Evolutionary conservation across 2,888 invertebrate genomes (phyloP).

Genomic region (Brachypterus glaber): DNA sequence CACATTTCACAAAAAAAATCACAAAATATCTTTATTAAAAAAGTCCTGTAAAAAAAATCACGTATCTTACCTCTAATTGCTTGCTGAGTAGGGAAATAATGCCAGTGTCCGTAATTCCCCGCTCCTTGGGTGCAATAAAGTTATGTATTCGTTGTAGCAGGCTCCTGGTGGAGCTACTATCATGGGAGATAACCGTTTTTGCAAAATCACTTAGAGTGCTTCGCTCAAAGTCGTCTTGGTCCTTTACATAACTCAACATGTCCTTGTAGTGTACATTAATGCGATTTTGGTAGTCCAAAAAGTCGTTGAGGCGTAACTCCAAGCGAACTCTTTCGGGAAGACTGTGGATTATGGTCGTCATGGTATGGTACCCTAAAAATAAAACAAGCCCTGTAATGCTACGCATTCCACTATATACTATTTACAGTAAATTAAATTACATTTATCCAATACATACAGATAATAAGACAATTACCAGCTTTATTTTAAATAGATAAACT

Average conservation of each 20-base stretch:
- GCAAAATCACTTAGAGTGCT: conserved; percentile 64
- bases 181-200: conserved; percentile 57
- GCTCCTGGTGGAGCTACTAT: conserved; percentile 53
- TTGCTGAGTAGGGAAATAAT: conserved; percentile 26
- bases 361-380: too few relatives aligned
- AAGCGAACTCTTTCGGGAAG: conserved; percentile 44
- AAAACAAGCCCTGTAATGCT: too few relatives aligned
- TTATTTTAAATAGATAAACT: too few relatives aligned
- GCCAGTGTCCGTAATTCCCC: conserved; percentile 33
- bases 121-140: conserved; percentile 48
- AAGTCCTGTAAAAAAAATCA: too few relatives aligned
- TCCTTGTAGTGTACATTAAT: conserved; percentile 50
- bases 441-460: too few relatives aligned
- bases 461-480: too few relatives aligned
- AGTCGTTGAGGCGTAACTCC: conserved; percentile 51
- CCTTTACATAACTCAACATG: conserved; percentile 50
- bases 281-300: conserved; percentile 50
- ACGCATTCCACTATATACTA: too few relatives aligned
- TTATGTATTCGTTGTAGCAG: conserved; percentile 57
- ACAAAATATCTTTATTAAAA: too few relatives aligned
- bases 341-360: conserved; percentile 32
- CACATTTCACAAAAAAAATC: too few relatives aligned
- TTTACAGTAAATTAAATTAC: too few relatives aligned
- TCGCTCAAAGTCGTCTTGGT: conserved; percentile 43
- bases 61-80: conserved; percentile 28